Evolutionary conservation across 2,113 vertebrate genomes (phyloP).

Genomic region (Archilochus colubris): DNA sequence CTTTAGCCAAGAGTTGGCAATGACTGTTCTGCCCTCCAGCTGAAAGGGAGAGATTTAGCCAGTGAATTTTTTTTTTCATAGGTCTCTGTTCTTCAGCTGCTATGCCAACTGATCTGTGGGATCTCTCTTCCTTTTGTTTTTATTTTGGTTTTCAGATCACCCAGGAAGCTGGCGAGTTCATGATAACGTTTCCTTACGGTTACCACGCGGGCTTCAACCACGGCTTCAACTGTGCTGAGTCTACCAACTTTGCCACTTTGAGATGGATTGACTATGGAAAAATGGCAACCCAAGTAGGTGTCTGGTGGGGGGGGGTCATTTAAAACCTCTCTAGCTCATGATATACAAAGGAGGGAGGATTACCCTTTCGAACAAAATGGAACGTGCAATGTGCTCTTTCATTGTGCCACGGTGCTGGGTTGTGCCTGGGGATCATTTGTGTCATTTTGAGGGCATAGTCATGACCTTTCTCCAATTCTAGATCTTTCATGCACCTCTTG

Average conservation of each 20-base stretch:
- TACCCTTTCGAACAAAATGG: background rate
- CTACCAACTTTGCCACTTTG: constrained; percentile 96
- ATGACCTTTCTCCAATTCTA: background rate
- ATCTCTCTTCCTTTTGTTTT: background rate
- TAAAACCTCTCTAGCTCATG: background rate
- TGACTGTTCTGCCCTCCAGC: background rate
- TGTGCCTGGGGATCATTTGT: background rate
- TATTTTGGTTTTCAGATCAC: constrained; percentile 82
- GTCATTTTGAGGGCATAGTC: background rate
- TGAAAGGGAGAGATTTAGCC: background rate
- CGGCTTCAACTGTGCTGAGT: constrained; percentile 98
- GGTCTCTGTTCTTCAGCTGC: background rate
- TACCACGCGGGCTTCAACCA: constrained; percentile 99
- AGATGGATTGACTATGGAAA: constrained; percentile 98
- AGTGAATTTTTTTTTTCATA: background rate
- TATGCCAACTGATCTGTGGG: background rate
- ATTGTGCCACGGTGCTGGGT: accelerated
- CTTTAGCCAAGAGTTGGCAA: background rate
- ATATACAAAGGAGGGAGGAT: too few relatives aligned
- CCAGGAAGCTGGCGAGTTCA: constrained; percentile 96
- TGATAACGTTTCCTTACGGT: constrained; percentile 95
- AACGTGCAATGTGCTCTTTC: background rate
- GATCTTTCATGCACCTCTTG: accelerated
- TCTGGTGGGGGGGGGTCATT: background rate
- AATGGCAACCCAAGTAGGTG: constrained; percentile 91